Evolutionary conservation across 2,113 vertebrate genomes (phyloP), one percentile per base, ranked within the genome.

Genomic region (Pyrgilauda ruficollis): DNA sequence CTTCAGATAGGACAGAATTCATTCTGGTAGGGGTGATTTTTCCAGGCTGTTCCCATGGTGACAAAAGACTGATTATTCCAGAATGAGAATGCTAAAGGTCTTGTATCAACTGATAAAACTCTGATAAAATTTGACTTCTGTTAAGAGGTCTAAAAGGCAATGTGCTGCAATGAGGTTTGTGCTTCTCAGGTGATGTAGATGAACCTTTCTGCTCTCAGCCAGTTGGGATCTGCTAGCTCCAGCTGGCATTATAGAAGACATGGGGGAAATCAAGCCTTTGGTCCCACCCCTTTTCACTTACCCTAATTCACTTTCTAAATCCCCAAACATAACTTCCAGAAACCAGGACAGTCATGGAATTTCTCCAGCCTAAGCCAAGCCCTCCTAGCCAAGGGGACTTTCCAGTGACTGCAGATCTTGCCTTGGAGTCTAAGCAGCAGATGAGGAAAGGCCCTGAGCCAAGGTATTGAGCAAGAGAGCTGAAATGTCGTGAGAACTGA

Each of bases 391-490:
- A 90, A 90, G 9, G 94, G 95, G 88, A 88, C 85, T 96, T 96
- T 86, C 92, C 92, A 88, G 24, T 63, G 50, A 63, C 50, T 74
- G 55, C 44, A 74, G 70, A 58, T 55, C 55, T 94, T 85, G 67
- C 39, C 47, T 63, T 6, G 1, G 72, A 83, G 82, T 44, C 47
- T 19, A 67, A 80, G n/a, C 16, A 72, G 30, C 35, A 80, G 39
- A 39, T 9, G 0, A 53, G 39, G 55, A 63, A 77, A 68, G 43
- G 39, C 77, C 10, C 14, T 3, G 14, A 94, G 92, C 94, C 93
- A 93, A 96, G 41, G 11, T 35, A 59, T 93, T 94, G 83, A 64
- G 91, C 89, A 97, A 95, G 77, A 89, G 68, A 80, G 44, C 15
- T 3, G 5, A 93, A 89, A 89, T 87, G 74, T n/a, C 35, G 0